phyloP scores from a whole-genome alignment of 2,888 invertebrate genomes.

The Euspilapteryx auroguttella region DNA sequence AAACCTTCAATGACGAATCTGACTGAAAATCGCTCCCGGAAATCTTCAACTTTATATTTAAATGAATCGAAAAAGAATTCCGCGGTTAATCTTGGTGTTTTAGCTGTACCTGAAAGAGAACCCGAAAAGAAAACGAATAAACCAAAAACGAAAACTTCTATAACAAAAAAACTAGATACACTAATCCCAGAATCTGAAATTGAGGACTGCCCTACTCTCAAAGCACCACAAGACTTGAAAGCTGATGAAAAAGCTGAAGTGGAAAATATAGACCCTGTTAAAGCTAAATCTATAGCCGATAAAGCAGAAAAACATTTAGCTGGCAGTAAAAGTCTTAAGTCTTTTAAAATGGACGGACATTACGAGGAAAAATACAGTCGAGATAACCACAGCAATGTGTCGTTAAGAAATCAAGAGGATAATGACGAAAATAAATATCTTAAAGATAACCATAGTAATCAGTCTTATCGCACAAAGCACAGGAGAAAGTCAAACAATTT shows the following conservation, averaged over 20 bases:
- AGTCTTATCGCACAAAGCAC: constrained; percentile 27
- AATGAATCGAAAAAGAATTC: constrained; percentile 56
- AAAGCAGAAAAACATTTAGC: constrained; percentile 35
- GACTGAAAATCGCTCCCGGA: constrained; percentile 39
- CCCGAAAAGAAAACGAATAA: constrained; percentile 17
- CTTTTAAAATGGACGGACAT: constrained; percentile 41
- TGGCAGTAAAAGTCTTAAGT: constrained; percentile 35
- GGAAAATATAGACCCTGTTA: constrained; percentile 36
- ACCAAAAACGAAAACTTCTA: constrained; percentile 40
- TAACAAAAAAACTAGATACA: constrained; percentile 26
- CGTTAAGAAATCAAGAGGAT: constrained; percentile 37
- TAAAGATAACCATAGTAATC: constrained; percentile 48
- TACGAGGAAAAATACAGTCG: constrained; percentile 38
- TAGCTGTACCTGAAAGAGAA: constrained; percentile 26
- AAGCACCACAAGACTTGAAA: constrained; percentile 52
- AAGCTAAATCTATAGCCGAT: constrained; percentile 36
- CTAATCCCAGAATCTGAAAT: constrained; percentile 53
- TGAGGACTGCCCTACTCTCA: constrained; percentile 50
- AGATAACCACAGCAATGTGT: constrained; percentile 40
- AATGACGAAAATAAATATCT: constrained; percentile 40
- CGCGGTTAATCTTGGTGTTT: constrained; percentile 28
- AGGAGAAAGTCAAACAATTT: constrained; percentile 58
- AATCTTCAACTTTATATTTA: constrained; percentile 43
- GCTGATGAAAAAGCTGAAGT: constrained; percentile 51
- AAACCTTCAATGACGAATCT: constrained; percentile 51